Conservation (phyloP, 2,113 vertebrate species). For the Lipophrys pholis region DNA sequence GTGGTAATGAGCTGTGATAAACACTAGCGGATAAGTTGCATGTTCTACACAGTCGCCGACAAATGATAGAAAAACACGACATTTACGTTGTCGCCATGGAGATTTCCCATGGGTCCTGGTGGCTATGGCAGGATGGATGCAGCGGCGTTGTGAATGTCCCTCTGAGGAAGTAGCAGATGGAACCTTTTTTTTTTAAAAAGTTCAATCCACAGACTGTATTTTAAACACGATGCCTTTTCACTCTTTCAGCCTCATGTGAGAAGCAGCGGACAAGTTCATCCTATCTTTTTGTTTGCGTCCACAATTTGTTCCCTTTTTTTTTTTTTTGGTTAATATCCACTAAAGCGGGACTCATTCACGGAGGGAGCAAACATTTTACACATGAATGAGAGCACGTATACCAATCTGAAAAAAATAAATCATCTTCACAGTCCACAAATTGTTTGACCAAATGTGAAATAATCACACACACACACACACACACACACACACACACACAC, state of each 20-base stretch:
- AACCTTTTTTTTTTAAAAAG: background rate
- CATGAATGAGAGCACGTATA: too few species aligned
- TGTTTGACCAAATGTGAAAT: too few species aligned
- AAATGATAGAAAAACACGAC: constrained; percentile 53
- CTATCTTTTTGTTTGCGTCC: too few species aligned
- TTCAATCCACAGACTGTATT: background rate
- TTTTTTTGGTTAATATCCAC: too few species aligned
- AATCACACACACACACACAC: too few species aligned
- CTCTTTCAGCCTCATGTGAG: too few species aligned
- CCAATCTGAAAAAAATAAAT: too few species aligned
- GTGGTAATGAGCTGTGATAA: constrained; percentile 79
- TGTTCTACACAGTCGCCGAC: constrained; percentile 36
- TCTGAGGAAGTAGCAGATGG: background rate
- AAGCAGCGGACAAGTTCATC: too few species aligned
- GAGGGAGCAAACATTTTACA: background rate
- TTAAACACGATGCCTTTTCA: background rate
- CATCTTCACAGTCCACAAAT: too few species aligned
- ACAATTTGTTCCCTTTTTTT: too few species aligned
- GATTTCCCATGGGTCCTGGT: constrained; percentile 53
- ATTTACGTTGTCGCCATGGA: constrained; percentile 52
- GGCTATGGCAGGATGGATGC: constrained; percentile 28
- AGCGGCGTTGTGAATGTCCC: constrained; percentile 23
- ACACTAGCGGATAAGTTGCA: constrained; percentile 67
- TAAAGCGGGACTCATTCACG: too few species aligned
- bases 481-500: too few species aligned